Percentiles rank a stretch among this genome's conserved stretches.
phyloP scores from a whole-genome alignment of 2,888 invertebrate genomes.

The Microctonus brassicae region DNA sequence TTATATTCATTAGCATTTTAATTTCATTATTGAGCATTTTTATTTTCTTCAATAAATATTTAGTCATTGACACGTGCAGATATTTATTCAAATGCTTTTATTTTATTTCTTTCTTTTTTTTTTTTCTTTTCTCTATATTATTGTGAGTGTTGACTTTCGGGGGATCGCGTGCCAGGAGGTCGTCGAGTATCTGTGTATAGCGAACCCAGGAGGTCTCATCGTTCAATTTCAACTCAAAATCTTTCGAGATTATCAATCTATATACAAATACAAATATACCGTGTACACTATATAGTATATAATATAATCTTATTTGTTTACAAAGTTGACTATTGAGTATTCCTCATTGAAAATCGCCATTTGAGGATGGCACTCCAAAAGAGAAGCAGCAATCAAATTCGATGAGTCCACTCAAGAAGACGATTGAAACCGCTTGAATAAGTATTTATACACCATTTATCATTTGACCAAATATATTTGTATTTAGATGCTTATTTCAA shows the following conservation, averaged over 20 bases:
- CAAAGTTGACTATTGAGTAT: neutral
- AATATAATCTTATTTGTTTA: neutral
- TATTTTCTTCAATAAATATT: neutral
- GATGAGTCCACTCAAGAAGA: neutral
- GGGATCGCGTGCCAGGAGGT: constrained; percentile 8
- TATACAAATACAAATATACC: neutral
- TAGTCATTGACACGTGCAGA: neutral
- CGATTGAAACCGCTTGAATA: neutral
- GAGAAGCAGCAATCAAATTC: constrained; percentile 1
- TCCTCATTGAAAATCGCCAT: neutral
- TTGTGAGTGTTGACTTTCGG: neutral
- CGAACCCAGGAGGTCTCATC: constrained; percentile 4
- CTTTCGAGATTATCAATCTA: neutral
- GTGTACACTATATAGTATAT: neutral
- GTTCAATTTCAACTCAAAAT: neutral
- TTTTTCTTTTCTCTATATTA: neutral
- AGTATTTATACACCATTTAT: neutral
- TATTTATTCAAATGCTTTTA: neutral
- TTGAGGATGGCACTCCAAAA: neutral
- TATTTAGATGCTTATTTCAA: neutral
- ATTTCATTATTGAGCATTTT: neutral
- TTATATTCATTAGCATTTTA: neutral
- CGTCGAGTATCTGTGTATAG: neutral
- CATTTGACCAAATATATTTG: neutral
- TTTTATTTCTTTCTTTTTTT: no score